These are phyloP conservation scores for Salminus brasiliensis DNA, from an alignment of 2,113 vertebrate genomes.

Conservation along the genomic window DNA sequence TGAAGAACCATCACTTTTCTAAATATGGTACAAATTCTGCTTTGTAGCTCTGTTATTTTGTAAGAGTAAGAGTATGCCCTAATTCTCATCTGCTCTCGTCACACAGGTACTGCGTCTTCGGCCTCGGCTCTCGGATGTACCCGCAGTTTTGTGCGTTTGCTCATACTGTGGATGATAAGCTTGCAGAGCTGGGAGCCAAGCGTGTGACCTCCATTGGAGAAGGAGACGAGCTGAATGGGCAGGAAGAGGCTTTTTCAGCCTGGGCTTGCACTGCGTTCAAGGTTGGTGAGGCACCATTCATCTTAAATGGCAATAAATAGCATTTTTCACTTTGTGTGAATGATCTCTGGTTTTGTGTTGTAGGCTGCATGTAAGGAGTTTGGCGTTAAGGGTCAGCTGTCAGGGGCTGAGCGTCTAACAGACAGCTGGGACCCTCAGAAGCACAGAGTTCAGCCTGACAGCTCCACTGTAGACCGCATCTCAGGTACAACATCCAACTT, in stretches of 20 bases:
- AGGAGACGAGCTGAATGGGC: slow-evolving; percentile 83
- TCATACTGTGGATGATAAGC: slow-evolving; percentile 76
- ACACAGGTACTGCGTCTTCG: slow-evolving; percentile 83
- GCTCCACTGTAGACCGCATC: slow-evolving; percentile 68
- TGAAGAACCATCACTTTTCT: no score
- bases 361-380: slow-evolving; percentile 82
- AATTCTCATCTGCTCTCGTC: background rate
- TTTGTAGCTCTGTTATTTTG: background rate
- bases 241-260: slow-evolving; percentile 79
- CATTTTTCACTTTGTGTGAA: background rate
- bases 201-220: slow-evolving; percentile 73
- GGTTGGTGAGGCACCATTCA: slow-evolving; percentile 61
- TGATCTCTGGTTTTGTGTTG: slow-evolving; percentile 10
- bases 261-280: slow-evolving; percentile 81
- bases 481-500: slow-evolving; percentile 72
- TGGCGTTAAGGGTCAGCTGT: slow-evolving; percentile 70
- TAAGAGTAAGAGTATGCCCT: background rate
- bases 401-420: slow-evolving; percentile 63
- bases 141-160: slow-evolving; percentile 88
- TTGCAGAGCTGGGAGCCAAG: slow-evolving; percentile 76
- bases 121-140: slow-evolving; percentile 86
- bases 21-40: no score
- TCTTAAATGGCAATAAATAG: background rate
- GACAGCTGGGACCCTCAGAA: slow-evolving; percentile 74
- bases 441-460: slow-evolving; percentile 69